Percentiles rank a stretch among this genome's conserved stretches.
These are phyloP conservation scores for Cybosia mesomella DNA, from an alignment of 2,888 invertebrate species.

Conservation along the genomic window DNA sequence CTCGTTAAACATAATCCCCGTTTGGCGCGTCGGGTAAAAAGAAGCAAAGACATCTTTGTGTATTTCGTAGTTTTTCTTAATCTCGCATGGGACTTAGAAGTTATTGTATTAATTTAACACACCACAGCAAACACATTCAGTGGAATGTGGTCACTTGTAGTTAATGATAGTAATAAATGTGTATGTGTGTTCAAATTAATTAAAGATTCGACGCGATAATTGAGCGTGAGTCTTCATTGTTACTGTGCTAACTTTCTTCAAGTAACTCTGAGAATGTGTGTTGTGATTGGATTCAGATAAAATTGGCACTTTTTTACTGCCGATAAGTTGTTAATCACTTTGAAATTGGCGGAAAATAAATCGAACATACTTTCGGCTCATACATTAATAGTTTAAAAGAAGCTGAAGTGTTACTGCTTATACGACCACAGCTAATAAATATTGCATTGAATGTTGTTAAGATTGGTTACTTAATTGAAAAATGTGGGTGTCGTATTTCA, in stretches of 20 bases:
- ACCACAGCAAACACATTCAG: not conserved
- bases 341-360: not conserved
- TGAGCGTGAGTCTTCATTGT: slow-evolving; percentile 8
- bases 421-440: too few species aligned
- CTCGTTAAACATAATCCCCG: too few species aligned
- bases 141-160: not conserved
- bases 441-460: too few species aligned
- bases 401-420: not conserved
- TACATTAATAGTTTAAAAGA: not conserved
- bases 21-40: too few species aligned
- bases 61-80: not conserved
- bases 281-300: slow-evolving; percentile 6
- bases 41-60: too few species aligned
- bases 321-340: not conserved
- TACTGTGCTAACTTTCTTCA: slow-evolving; percentile 5
- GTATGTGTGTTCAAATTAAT: slow-evolving; percentile 19
- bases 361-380: not conserved
- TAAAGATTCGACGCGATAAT: slow-evolving; percentile 27
- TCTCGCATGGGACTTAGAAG: not conserved
- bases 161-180: not conserved
- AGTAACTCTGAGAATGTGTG: slow-evolving; percentile 6
- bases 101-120: not conserved
- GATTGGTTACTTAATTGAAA: too few species aligned
- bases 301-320: not conserved
- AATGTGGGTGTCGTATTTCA: too few species aligned